Conservation (phyloP, 2,113 vertebrate genomes). For the Cebidichthys violaceus region DNA sequence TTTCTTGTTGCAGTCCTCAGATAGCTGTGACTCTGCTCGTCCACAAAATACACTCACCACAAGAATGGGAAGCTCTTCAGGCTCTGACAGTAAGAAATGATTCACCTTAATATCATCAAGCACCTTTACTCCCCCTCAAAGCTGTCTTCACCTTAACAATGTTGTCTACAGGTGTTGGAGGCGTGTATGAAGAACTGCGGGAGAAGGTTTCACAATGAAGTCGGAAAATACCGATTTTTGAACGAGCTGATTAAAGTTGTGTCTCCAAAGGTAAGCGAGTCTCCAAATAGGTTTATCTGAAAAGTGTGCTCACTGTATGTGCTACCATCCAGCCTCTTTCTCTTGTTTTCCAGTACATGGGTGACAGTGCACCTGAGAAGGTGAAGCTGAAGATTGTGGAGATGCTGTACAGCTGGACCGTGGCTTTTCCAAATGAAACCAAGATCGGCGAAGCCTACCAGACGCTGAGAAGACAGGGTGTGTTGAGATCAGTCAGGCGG, state of each 20-base stretch:
- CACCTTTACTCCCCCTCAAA: background rate
- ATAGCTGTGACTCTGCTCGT: conserved; percentile 93
- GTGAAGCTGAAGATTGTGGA: conserved; percentile 95
- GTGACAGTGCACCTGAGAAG: conserved; percentile 92
- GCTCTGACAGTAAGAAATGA: conserved; percentile 90
- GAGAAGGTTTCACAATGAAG: conserved; percentile 94
- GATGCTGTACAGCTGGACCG: conserved; percentile 95
- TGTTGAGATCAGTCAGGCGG: background rate
- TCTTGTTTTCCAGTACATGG: conserved; percentile 89
- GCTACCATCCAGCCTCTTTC: background rate
- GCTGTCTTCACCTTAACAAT: background rate
- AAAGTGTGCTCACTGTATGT: background rate
- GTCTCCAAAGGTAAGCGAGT: conserved; percentile 93
- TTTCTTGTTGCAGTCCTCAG: conserved; percentile 87
- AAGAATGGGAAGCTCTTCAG: conserved; percentile 98
- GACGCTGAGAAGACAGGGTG: conserved; percentile 95
- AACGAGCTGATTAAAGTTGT: conserved; percentile 98
- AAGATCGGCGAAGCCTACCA: conserved; percentile 97
- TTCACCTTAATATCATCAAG: background rate
- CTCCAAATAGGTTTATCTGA: background rate
- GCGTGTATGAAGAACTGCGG: conserved; percentile 99
- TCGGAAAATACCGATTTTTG: conserved; percentile 96
- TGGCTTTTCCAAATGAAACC: conserved; percentile 91
- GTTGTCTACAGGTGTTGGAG: conserved; percentile 89
- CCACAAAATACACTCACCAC: conserved; percentile 96